Conservation (phyloP, 1,140 invertebrate species). For the Papilio aristodemus region DNA sequence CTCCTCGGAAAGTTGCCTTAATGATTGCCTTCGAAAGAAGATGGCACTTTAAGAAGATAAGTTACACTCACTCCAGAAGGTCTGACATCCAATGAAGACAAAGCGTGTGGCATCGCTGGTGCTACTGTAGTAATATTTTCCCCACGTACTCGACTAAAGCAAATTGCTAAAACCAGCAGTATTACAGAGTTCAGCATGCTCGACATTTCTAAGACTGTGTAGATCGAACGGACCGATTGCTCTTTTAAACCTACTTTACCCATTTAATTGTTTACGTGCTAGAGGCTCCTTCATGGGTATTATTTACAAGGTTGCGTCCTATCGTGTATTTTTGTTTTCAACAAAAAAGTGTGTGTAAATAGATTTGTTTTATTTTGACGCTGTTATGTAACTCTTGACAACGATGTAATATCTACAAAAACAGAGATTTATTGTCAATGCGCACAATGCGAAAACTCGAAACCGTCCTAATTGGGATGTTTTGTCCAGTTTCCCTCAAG, state of each 20-base stretch:
- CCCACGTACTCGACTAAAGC: conserved; percentile 8
- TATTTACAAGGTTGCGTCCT: conserved; percentile 27
- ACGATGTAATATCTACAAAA: too few species aligned
- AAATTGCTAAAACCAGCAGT: conserved; percentile 20
- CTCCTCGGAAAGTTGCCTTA: too few species aligned
- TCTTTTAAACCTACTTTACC: conserved; percentile 30
- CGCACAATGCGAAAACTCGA: too few species aligned
- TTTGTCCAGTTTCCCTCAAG: too few species aligned
- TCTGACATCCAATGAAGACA: conserved; percentile 26
- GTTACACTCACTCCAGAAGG: conserved; percentile 31
- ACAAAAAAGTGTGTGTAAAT: neutral
- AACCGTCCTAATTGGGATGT: too few species aligned
- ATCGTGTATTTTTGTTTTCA: neutral
- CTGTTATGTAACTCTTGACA: neutral
- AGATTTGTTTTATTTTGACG: neutral
- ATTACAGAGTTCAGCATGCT: conserved; percentile 17
- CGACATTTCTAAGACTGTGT: conserved; percentile 28
- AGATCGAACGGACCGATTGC: conserved; percentile 20
- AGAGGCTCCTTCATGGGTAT: conserved; percentile 30
- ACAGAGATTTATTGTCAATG: too few species aligned
- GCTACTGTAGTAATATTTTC: conserved; percentile 26
- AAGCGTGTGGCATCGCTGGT: neutral
- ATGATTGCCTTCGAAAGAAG: too few species aligned
- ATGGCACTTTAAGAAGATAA: too few species aligned
- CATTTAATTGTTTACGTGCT: conserved; percentile 29